A percentile compares a stretch with the other conserved stretches of the same genome.
phyloP scores from a whole-genome alignment of 2,888 invertebrate genomes.

The Caenorhabditis zanzibari region DNA sequence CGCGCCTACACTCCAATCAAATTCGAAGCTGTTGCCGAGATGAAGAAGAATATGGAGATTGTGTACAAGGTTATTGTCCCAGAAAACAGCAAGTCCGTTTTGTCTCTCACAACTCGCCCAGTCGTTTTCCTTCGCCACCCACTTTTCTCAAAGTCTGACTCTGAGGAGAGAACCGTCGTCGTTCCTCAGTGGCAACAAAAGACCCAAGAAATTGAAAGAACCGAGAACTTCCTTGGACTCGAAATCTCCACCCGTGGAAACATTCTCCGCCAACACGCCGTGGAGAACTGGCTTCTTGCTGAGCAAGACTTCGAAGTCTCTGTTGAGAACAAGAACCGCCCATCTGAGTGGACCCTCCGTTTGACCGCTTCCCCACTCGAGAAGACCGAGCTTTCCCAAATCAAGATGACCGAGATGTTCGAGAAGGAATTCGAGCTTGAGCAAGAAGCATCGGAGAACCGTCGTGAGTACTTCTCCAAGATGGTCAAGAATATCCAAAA shows the following conservation, averaged over 20 bases:
- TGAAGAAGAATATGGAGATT: conserved; percentile 59
- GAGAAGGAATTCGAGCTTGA: conserved; percentile 56
- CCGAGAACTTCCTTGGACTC: conserved; percentile 66
- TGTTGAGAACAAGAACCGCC: conserved; percentile 60
- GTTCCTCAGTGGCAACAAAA: conserved; percentile 48
- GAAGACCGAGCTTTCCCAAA: conserved; percentile 39
- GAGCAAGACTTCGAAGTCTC: conserved; percentile 60
- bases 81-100: conserved; percentile 65
- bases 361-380: conserved; percentile 42
- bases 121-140: conserved; percentile 71
- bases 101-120: conserved; percentile 72
- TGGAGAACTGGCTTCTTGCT: conserved; percentile 48
- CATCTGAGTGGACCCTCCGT: conserved; percentile 59
- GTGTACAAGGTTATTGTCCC: conserved; percentile 59
- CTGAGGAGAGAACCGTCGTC: conserved; percentile 13
- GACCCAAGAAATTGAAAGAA: conserved; percentile 53
- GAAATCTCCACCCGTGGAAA: conserved; percentile 69
- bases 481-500: conserved; percentile 60
- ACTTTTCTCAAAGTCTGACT: conserved; percentile 49
- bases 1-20: conserved; percentile 75
- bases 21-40: conserved; percentile 53
- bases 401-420: conserved; percentile 66
- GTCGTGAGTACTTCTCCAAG: conserved; percentile 63
- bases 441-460: conserved; percentile 46
- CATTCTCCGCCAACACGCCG: conserved; percentile 62